Evolutionary conservation across 2,888 invertebrate genomes (phyloP).

Genomic region (Smittia sp.): DNA sequence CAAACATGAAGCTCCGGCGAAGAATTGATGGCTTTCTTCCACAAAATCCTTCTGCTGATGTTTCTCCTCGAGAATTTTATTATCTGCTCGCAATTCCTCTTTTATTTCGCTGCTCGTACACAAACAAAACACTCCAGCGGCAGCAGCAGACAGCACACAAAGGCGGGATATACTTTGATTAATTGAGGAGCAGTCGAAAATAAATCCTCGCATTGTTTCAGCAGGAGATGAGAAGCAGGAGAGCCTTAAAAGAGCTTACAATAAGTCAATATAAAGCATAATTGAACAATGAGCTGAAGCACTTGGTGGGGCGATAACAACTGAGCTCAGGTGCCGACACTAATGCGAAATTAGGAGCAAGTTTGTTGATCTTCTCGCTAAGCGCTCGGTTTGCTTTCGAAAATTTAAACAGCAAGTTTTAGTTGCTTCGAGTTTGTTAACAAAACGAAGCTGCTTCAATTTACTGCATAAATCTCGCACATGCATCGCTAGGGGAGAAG

Average conservation of each 20-base stretch:
- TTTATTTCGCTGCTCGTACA: background rate
- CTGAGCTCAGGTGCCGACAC: too few relatives aligned
- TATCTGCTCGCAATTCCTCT: background rate
- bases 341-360: too few relatives aligned
- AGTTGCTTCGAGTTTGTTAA: too few relatives aligned
- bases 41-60: background rate
- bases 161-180: conserved; percentile 8
- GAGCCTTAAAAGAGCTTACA: background rate
- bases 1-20: background rate
- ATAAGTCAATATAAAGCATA: background rate
- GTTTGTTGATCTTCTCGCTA: too few relatives aligned
- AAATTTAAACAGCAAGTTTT: too few relatives aligned
- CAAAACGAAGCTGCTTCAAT: too few relatives aligned
- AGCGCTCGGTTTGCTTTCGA: too few relatives aligned
- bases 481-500: too few relatives aligned
- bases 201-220: conserved; percentile 13
- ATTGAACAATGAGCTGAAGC: background rate
- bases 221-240: too few relatives aligned
- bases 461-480: too few relatives aligned
- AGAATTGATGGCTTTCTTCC: background rate
- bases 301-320: background rate
- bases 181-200: conserved; percentile 8
- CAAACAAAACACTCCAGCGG: background rate
- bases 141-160: background rate
- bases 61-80: background rate